phyloP scores from a whole-genome alignment of 2,888 invertebrate species.

The Blera fallax region DNA sequence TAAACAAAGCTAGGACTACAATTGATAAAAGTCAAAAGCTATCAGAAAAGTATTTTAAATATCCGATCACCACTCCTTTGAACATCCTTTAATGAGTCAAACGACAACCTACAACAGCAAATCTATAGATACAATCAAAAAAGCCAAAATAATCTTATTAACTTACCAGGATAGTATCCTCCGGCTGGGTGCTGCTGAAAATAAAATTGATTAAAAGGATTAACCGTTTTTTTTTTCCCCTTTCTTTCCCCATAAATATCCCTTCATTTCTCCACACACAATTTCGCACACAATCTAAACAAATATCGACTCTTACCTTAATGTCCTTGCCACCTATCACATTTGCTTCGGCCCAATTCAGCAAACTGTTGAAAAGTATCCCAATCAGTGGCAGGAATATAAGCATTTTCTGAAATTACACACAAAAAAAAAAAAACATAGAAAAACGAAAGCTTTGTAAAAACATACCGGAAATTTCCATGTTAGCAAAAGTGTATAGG shows the following conservation, averaged over 20 bases:
- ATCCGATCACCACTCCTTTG: background rate
- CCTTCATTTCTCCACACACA: background rate
- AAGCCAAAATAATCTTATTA: slow-evolving; percentile 1
- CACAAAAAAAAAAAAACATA: slow-evolving; percentile 61
- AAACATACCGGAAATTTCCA: slow-evolving; percentile 37
- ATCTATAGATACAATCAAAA: background rate
- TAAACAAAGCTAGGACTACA: too few relatives aligned
- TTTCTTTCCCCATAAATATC: background rate
- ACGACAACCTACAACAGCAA: background rate
- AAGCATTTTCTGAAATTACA: slow-evolving; percentile 80
- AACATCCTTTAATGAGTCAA: background rate
- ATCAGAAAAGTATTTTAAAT: background rate
- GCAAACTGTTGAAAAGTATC: slow-evolving; percentile 80
- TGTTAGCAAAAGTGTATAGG: slow-evolving; percentile 23
- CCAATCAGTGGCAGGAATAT: slow-evolving; percentile 80
- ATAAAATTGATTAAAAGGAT: slow-evolving; percentile 44
- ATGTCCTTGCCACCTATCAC: slow-evolving; percentile 79
- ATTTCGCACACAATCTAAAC: background rate
- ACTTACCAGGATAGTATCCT: slow-evolving; percentile 75
- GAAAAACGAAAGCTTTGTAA: background rate
- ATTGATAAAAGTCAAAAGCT: background rate
- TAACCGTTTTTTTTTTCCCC: background rate
- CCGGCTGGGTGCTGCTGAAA: slow-evolving; percentile 74
- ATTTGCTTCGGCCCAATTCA: slow-evolving; percentile 79
- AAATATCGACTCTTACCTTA: slow-evolving; percentile 76